Evolutionary conservation across 2,797 vertebrate species (phyloP), one percentile per base, ranked within the genome.

Genomic region (Poeciliopsis presidionis): DNA sequence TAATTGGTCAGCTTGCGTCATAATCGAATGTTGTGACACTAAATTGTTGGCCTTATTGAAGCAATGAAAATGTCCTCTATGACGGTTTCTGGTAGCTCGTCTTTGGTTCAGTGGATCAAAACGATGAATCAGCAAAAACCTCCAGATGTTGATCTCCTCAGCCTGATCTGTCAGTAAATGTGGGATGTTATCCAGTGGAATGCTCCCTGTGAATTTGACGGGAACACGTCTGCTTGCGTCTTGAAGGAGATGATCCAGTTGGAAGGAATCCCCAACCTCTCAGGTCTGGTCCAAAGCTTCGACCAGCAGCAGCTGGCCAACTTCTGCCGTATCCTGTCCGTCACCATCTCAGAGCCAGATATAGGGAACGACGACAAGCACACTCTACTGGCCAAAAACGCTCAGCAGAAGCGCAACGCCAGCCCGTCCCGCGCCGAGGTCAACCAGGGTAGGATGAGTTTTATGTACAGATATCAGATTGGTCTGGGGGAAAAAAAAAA

Each of bases 301-400:
- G 98, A 99, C 94, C 98, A 99, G 90, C 98, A 99, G 85, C 98
- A 99, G 90, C 96, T 99, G 77, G 98, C 98, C 51, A 99, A 98
- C 95, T 99, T 99, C 95, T 99, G 98, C 91, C 96, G 98, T 87
- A 99, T 99, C 91, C 95, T 99, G 28, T 99, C 98, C 0, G 97
- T 99, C 92, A 99, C 98, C 43, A 99, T 99, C 93, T 99, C 98
- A 0, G 98, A 99, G 85, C 97, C 98, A 0, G 98, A 99, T 73
- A 96, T 98, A 0, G 97, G 97, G 45, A 98, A 97, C 3, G 98
- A 99, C 61, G 98, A 99, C 94, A 99, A 99, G 89, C 97, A 99
- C 93, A 99, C 98, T 0, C 96, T 99, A 74, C 94, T 99, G 84
- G 98, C 98, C 86, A 99, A 99, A 94, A 99, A 99, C 25, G 97